Evolutionary conservation across 2,797 vertebrate species (phyloP).

Genomic region (Brotula barbata): DNA sequence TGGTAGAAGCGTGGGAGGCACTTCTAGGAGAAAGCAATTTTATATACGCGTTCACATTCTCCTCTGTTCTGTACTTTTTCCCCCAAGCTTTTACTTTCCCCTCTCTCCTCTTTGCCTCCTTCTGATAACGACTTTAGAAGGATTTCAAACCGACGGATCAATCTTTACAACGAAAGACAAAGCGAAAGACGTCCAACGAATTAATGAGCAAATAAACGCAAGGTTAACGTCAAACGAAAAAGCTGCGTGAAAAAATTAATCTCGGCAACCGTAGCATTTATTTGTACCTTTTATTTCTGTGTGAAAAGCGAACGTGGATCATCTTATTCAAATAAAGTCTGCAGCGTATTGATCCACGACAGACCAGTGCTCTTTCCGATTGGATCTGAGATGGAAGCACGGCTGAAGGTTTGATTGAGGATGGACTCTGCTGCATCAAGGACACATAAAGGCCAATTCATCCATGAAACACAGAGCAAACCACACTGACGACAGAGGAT

Average conservation of each 20-base stretch:
- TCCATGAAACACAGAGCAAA: not conserved
- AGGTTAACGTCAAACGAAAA: too few relatives aligned
- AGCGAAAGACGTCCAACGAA: too few relatives aligned
- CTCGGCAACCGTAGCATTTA: too few relatives aligned
- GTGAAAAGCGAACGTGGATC: not conserved
- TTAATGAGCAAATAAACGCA: too few relatives aligned
- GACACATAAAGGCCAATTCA: constrained; percentile 24
- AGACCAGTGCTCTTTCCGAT: not conserved
- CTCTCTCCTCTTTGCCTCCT: not conserved
- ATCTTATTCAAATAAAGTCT: too few relatives aligned
- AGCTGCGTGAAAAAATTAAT: too few relatives aligned
- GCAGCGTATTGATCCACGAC: too few relatives aligned
- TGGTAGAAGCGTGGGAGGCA: not conserved
- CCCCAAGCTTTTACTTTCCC: not conserved
- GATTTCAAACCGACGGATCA: too few relatives aligned
- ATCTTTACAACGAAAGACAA: too few relatives aligned
- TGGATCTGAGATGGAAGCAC: constrained; percentile 3
- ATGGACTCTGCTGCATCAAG: constrained; percentile 14
- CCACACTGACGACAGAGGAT: not conserved
- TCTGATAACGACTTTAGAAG: constrained; percentile 2
- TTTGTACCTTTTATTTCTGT: too few relatives aligned
- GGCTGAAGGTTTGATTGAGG: constrained; percentile 10
- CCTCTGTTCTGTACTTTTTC: not conserved
- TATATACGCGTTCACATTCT: not conserved
- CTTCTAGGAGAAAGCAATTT: constrained; percentile 15